These are phyloP conservation scores for Cheilosia grossa DNA, from an alignment of 2,888 invertebrate genomes.

Conservation along the genomic window DNA sequence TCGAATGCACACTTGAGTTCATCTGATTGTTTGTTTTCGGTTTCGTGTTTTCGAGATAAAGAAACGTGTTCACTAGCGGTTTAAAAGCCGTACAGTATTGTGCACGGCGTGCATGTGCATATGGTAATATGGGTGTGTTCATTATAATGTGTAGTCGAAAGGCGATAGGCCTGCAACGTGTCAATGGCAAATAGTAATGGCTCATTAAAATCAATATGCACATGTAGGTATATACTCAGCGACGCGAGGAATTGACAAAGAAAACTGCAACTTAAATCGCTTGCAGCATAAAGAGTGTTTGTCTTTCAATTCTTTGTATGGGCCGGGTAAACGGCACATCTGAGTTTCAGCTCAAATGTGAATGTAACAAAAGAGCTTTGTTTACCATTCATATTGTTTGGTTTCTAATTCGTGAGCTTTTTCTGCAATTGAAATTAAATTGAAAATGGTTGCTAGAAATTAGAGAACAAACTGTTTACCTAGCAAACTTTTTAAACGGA, in stretches of 20 bases:
- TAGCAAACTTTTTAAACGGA: too few relatives aligned
- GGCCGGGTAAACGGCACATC: neutral
- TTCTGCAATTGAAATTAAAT: too few relatives aligned
- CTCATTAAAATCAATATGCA: slow-evolving; percentile 20
- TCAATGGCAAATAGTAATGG: slow-evolving; percentile 22
- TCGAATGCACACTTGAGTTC: slow-evolving; percentile 24
- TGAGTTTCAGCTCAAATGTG: neutral
- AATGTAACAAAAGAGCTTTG: too few relatives aligned
- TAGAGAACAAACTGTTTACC: too few relatives aligned
- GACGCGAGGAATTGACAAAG: neutral
- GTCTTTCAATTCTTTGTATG: neutral
- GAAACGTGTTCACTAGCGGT: neutral
- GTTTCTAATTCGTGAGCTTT: too few relatives aligned
- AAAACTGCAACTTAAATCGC: neutral
- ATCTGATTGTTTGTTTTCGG: neutral
- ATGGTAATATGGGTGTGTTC: neutral
- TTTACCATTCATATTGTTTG: neutral
- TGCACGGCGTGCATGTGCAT: neutral
- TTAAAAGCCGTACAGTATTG: too few relatives aligned
- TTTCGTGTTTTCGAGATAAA: neutral
- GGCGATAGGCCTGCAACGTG: slow-evolving; percentile 3
- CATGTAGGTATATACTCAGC: neutral
- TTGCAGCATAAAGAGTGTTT: neutral
- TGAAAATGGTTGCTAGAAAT: too few relatives aligned
- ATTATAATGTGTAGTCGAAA: slow-evolving; percentile 7